These are phyloP conservation scores for Galbula dea DNA, from an alignment of 2,113 vertebrate genomes.

Conservation along the genomic window DNA sequence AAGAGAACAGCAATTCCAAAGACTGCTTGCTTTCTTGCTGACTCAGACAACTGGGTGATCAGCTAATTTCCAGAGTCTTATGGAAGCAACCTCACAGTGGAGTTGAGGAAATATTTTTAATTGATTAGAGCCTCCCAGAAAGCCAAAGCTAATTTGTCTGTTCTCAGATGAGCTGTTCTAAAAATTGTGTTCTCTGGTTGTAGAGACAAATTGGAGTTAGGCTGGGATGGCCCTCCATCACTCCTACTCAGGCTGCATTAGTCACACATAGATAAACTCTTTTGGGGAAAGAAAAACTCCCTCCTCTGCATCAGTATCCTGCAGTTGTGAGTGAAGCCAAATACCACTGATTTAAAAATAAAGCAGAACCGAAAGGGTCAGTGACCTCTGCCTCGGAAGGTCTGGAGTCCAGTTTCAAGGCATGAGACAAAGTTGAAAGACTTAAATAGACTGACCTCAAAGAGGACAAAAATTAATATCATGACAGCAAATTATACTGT, in stretches of 20 bases:
- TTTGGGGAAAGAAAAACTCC: neutral
- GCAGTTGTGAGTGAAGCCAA: neutral
- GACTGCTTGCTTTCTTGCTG: neutral
- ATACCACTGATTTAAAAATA: neutral
- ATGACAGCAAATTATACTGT: neutral
- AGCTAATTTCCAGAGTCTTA: neutral
- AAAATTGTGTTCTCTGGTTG: neutral
- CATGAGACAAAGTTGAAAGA: neutral
- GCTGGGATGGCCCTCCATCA: neutral
- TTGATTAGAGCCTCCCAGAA: constrained; percentile 9
- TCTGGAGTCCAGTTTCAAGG: neutral
- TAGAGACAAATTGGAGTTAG: neutral
- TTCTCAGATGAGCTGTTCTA: constrained; percentile 16
- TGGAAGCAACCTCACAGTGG: neutral
- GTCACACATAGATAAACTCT: neutral
- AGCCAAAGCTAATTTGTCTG: constrained; percentile 2
- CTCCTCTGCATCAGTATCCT: neutral
- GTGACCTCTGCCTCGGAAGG: neutral
- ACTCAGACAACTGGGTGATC: neutral
- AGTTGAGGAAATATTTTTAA: constrained; percentile 1
- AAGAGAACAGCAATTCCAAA: rapidly evolving
- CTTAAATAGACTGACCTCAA: neutral
- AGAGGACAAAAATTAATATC: neutral
- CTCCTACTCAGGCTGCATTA: neutral
- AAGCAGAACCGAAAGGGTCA: constrained; percentile 19